Conservation (phyloP, 2,113 vertebrate species). For the Daphoenositta chrysoptera region DNA sequence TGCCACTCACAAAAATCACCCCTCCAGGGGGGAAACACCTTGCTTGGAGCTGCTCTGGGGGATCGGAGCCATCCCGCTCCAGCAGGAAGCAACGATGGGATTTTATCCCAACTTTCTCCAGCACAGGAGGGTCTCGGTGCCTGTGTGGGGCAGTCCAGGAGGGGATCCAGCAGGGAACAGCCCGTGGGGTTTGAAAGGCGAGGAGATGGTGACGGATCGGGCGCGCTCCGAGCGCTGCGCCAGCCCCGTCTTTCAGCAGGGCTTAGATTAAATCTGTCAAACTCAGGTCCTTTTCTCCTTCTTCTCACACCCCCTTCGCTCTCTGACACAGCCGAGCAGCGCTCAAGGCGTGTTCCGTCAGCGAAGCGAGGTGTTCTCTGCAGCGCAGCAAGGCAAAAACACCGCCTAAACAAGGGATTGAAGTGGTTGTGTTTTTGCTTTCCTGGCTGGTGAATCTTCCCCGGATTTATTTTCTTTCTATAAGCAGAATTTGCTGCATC, state of each 20-base stretch:
- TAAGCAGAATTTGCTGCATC: not conserved
- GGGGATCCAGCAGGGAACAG: not conserved
- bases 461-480: not conserved
- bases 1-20: not conserved
- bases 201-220: conserved; percentile 26
- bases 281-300: not conserved
- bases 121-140: not conserved
- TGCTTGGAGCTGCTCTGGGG: not conserved
- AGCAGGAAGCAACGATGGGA: not conserved
- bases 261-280: conserved; percentile 32
- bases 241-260: conserved; percentile 25
- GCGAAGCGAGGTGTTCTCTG: not conserved
- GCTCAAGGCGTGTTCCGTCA: not conserved
- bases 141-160: not conserved
- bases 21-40: not conserved
- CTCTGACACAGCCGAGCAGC: not conserved
- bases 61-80: fast-evolving
- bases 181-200: not conserved
- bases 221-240: not conserved
- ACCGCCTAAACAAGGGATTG: not conserved
- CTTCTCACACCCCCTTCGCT: not conserved
- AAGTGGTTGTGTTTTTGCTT: fast-evolving
- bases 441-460: not conserved
- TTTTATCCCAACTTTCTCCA: not conserved
- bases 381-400: not conserved